Percentiles rank a stretch among this genome's conserved stretches.
Conservation (phyloP, 2,113 vertebrate species). For the Myrmecobius fasciatus region DNA sequence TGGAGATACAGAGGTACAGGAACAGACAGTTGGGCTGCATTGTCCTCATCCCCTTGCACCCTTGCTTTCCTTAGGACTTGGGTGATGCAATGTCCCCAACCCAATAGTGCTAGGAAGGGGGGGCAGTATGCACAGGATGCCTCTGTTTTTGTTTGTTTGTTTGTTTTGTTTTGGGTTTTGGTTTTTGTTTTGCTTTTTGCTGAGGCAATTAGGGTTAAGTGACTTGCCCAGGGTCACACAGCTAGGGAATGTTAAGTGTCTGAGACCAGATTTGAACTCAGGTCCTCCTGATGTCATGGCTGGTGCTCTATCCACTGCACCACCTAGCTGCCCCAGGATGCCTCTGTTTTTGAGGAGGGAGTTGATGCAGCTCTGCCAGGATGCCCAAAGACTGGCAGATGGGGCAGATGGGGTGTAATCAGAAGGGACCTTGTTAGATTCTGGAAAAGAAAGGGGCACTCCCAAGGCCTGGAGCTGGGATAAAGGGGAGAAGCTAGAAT, state of each 20-base stretch:
- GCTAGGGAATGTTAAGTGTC: too few species aligned
- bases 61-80: too few species aligned
- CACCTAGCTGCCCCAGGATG: too few species aligned
- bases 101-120: background rate
- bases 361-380: background rate
- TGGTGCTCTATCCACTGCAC: too few species aligned
- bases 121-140: constrained; percentile 7
- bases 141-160: constrained; percentile 39
- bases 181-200: too few species aligned
- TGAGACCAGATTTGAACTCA: too few species aligned
- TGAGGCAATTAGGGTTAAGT: too few species aligned
- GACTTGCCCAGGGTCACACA: too few species aligned
- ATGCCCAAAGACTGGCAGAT: background rate
- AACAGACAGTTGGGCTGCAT: background rate
- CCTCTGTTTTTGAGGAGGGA: constrained; percentile 19
- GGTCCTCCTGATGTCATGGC: too few species aligned
- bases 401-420: background rate
- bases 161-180: too few species aligned
- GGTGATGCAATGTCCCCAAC: background rate
- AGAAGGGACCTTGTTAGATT: constrained; percentile 26
- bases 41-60: constrained; percentile 5
- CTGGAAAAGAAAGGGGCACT: constrained; percentile 21
- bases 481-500: background rate
- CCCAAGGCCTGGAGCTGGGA: background rate
- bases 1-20: background rate